phyloP scores from a whole-genome alignment of 2,888 invertebrate genomes.

The Lasiommata megera region DNA sequence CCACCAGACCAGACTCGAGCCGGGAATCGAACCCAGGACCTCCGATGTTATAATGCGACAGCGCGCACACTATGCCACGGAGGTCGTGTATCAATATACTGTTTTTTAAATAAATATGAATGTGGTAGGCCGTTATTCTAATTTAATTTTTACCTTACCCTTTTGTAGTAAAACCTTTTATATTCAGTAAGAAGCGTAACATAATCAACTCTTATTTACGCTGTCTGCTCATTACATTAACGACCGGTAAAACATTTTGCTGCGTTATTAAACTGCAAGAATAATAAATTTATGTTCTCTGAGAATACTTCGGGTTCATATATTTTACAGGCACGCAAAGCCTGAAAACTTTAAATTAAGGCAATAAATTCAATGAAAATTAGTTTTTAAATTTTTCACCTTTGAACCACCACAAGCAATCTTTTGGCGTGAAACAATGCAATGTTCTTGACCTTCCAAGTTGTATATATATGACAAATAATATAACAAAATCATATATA shows the following conservation, averaged over 20 bases:
- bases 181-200: not conserved
- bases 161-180: not conserved
- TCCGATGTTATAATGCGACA: too few relatives aligned
- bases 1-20: too few relatives aligned
- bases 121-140: not conserved
- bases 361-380: not conserved
- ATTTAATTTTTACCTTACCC: not conserved
- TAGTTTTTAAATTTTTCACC: too few relatives aligned
- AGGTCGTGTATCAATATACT: too few relatives aligned
- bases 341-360: not conserved
- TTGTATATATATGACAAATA: too few relatives aligned
- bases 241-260: slow-evolving; percentile 26
- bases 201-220: slow-evolving; percentile 9
- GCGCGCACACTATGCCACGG: too few relatives aligned
- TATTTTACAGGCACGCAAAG: not conserved
- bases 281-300: slow-evolving; percentile 53
- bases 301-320: slow-evolving; percentile 29
- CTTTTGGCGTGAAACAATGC: too few relatives aligned
- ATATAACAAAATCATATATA: too few relatives aligned
- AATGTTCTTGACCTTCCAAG: too few relatives aligned
- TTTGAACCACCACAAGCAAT: too few relatives aligned
- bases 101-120: too few relatives aligned
- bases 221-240: slow-evolving; percentile 22
- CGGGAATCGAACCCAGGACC: too few relatives aligned
- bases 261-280: slow-evolving; percentile 35